These are phyloP conservation scores for Fregata magnificens DNA, from an alignment of 2,113 vertebrate species.

Conservation along the genomic window DNA sequence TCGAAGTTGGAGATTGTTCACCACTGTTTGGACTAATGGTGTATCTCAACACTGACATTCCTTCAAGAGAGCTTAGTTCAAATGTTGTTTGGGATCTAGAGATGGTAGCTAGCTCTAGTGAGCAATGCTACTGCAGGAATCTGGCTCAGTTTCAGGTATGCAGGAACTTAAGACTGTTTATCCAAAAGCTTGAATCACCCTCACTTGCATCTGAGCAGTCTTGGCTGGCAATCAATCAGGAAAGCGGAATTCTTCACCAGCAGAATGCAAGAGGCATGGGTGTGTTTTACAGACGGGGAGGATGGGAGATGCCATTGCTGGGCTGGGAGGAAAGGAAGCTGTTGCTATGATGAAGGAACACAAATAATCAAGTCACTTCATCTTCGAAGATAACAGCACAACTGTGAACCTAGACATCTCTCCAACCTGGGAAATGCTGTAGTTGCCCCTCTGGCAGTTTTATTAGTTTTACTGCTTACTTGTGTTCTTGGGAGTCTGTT, in stretches of 20 bases:
- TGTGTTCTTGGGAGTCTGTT: background rate
- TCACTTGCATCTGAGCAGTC: slow-evolving; percentile 16
- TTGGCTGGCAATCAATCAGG: slow-evolving; percentile 36
- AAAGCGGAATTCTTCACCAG: slow-evolving; percentile 15
- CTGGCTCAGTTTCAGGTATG: slow-evolving; percentile 59
- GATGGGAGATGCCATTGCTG: background rate
- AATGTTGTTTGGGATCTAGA: background rate
- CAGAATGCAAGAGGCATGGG: background rate
- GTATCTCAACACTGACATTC: background rate
- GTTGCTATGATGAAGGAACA: slow-evolving; percentile 31
- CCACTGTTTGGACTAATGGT: background rate
- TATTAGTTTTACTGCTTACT: background rate
- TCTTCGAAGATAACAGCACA: background rate
- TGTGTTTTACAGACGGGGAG: background rate
- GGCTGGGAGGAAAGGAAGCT: slow-evolving; percentile 4
- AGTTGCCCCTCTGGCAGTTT: background rate
- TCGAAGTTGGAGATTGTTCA: background rate
- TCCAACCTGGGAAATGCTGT: background rate
- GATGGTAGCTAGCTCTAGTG: background rate
- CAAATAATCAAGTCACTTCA: background rate
- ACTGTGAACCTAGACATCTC: background rate
- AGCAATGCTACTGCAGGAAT: slow-evolving; percentile 1
- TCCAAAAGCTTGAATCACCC: slow-evolving; percentile 28
- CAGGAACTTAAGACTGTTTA: slow-evolving; percentile 47
- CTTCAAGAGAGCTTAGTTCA: background rate